phyloP scores from a whole-genome alignment of 2,113 vertebrate genomes.

The Nycticryphes semicollaris region DNA sequence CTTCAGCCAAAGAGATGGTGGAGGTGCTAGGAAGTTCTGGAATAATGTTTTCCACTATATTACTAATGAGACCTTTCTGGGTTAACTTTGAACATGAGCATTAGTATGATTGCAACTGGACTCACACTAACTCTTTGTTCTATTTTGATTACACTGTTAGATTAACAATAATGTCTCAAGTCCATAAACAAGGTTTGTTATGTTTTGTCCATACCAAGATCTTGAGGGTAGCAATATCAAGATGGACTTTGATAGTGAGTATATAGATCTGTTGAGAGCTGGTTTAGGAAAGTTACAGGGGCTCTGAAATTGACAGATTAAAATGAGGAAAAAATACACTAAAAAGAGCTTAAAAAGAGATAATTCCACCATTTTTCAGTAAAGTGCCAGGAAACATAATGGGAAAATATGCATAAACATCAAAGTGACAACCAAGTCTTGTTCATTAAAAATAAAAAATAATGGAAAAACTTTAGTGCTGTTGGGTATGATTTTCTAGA shows the following conservation, averaged over 20 bases:
- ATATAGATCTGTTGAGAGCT: neutral
- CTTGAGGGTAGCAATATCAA: neutral
- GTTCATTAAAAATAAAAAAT: neutral
- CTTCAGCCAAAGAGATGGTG: neutral
- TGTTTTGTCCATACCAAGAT: neutral
- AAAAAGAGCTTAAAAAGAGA: neutral
- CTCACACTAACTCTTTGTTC: neutral
- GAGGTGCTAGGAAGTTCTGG: neutral
- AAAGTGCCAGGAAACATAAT: neutral
- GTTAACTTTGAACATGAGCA: neutral
- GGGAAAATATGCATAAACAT: neutral
- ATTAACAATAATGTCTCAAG: neutral
- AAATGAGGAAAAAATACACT: neutral
- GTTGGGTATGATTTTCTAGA: neutral
- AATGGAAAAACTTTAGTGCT: neutral
- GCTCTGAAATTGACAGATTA: neutral
- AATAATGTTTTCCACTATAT: neutral
- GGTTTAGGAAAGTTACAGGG: neutral
- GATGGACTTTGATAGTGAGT: neutral
- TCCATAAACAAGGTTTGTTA: neutral
- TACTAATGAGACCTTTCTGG: neutral
- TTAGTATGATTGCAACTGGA: neutral
- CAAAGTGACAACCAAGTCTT: neutral
- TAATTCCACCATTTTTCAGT: neutral
- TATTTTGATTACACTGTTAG: neutral